phyloP scores from a whole-genome alignment of 2,797 vertebrate genomes.

The Rousettus madagascariensis region DNA sequence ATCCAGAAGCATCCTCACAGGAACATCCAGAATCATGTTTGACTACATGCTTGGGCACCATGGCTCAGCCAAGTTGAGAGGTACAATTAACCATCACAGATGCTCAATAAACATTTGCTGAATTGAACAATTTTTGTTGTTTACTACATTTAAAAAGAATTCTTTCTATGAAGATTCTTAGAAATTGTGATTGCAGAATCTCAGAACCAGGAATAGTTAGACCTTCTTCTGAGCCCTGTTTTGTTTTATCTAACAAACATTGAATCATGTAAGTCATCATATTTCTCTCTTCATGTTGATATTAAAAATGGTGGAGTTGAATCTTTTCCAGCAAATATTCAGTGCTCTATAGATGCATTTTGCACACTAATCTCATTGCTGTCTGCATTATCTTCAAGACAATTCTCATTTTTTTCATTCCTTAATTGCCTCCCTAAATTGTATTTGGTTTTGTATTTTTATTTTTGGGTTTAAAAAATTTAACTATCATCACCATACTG shows the following conservation, averaged over 20 bases:
- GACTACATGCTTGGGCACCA: not conserved
- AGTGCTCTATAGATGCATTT: not conserved
- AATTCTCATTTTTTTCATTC: not conserved
- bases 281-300: not conserved
- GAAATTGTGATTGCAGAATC: not conserved
- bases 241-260: not conserved
- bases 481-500: not conserved
- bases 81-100: not conserved
- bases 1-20: not conserved
- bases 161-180: not conserved
- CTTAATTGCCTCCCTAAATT: conserved; percentile 6
- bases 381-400: not conserved
- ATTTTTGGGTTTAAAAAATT: not conserved
- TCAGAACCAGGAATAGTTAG: not conserved
- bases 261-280: not conserved
- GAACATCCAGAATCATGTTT: not conserved
- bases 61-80: not conserved
- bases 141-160: not conserved
- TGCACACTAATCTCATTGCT: not conserved
- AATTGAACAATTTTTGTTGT: not conserved
- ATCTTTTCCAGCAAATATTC: not conserved
- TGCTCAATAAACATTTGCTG: not conserved
- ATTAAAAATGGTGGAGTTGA: not conserved
- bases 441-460: not conserved
- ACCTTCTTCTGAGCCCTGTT: not conserved